Evolutionary conservation across 1,140 invertebrate genomes (phyloP), one percentile per base, ranked within the genome.

Genomic region (Microplitis demolitor): DNA sequence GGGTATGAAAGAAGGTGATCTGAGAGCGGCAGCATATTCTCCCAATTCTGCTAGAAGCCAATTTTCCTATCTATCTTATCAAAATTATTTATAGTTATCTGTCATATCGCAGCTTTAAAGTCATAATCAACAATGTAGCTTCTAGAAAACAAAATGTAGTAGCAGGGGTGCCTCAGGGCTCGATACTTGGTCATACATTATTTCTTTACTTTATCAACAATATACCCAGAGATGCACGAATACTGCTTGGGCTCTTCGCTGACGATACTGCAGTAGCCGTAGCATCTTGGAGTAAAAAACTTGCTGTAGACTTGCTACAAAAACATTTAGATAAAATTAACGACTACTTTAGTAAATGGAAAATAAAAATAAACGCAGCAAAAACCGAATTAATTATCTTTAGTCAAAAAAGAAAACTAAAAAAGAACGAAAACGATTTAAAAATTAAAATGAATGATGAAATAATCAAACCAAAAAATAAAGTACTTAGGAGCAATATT

Each of bases 131-230:
- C 33, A n/a, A 70, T 3, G 11, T n/a, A 13, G 4, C 16, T 0
- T 81, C 80, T 5, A 53, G 62, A 4, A 11, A 33, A 8, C 63
- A 74, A 66, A 37, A 63, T 3, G 68, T 77, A 31, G 39, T 31
- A 54, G 76, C 78, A 13, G 80, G 81, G 16, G 76, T 79, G 2
- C 74, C 82, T 2, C 79, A 83, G 56, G 80, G 79, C 3, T 76
- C 75, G 4, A 58, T 68, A 4, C 62, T 77, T 5, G 72, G 76
- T 1, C 70, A 61, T 37, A n/a, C 74, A 3, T 24, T 77, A 4
- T 77, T 77, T 45, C 24, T 45, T 4, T 39, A 71, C 3, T 73
- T 66, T 56, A 75, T 74, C 3, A 76, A 75, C 54, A 69, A 77
- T 24, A 14, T 76, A 13, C 72, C 76, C 33, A 58, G 11, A 50